These are phyloP conservation scores for Stegophylla sp. DNA, from an alignment of 2,888 invertebrate genomes.

Conservation along the genomic window DNA sequence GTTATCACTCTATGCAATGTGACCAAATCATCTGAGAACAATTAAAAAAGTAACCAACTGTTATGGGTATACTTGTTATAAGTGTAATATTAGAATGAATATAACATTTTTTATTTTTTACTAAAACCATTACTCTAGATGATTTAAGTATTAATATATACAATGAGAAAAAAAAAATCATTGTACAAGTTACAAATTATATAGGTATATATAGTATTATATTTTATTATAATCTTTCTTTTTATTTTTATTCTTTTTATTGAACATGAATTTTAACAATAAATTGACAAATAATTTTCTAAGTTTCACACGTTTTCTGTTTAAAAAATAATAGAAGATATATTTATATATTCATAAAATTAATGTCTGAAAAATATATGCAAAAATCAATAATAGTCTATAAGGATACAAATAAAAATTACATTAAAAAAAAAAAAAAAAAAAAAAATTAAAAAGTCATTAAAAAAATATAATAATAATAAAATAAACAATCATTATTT, in stretches of 20 bases:
- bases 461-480: conserved; percentile 29
- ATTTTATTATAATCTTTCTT: conserved; percentile 43
- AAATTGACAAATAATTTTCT: conserved; percentile 35
- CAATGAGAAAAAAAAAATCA: conserved; percentile 28
- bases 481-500: conserved; percentile 20
- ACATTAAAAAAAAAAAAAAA: conserved; percentile 31
- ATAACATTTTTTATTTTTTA: conserved; percentile 21
- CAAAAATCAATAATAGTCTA: conserved; percentile 38
- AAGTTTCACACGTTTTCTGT: conserved; percentile 23
- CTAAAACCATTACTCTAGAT: conserved; percentile 4
- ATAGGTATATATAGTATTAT: conserved; percentile 41
- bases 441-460: conserved; percentile 32
- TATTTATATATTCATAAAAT: conserved; percentile 17
- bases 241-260: too few relatives aligned
- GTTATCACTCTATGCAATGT: too few relatives aligned
- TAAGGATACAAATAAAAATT: conserved; percentile 44
- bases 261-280: conserved; percentile 48
- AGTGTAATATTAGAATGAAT: neutral
- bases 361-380: conserved; percentile 40
- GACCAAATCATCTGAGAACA: too few relatives aligned
- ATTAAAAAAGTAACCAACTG: neutral
- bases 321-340: conserved; percentile 36
- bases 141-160: conserved; percentile 15
- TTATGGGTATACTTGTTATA: too few relatives aligned
- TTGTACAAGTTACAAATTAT: conserved; percentile 51